phyloP scores from a whole-genome alignment of 2,888 invertebrate genomes.

The Cephus pygmeus region DNA sequence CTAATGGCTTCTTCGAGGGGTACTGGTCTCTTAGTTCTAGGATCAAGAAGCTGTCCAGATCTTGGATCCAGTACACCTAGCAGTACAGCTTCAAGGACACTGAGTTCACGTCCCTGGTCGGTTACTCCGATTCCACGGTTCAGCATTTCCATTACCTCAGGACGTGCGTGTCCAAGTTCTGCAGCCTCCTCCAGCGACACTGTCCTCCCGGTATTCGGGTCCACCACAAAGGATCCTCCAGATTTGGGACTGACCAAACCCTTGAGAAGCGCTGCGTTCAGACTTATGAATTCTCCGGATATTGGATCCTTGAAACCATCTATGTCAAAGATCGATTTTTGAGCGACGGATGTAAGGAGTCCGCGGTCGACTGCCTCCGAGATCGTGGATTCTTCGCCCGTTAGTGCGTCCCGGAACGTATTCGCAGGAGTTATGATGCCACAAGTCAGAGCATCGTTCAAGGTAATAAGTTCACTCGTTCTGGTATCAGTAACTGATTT shows the following conservation, averaged over 20 bases:
- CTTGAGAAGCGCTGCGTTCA: conserved; percentile 83
- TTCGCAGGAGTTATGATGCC: conserved; percentile 82
- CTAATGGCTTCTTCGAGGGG: conserved; percentile 89
- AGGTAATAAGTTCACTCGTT: conserved; percentile 82
- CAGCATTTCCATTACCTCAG: conserved; percentile 89
- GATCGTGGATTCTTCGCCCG: conserved; percentile 79
- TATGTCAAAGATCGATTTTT: conserved; percentile 91
- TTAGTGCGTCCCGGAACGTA: conserved; percentile 78
- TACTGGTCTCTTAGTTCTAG: conserved; percentile 76
- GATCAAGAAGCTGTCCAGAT: conserved; percentile 86
- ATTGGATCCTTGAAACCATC: conserved; percentile 89
- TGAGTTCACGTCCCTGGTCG: conserved; percentile 80
- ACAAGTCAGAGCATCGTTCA: conserved; percentile 85
- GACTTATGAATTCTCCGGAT: conserved; percentile 84
- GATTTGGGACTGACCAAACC: conserved; percentile 81
- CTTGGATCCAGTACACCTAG: conserved; percentile 88
- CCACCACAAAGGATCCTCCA: conserved; percentile 78
- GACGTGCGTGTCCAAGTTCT: conserved; percentile 80
- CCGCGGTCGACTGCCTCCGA: conserved; percentile 91
- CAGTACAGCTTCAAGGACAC: conserved; percentile 89
- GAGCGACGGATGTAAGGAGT: conserved; percentile 86
- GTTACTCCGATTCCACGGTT: conserved; percentile 84
- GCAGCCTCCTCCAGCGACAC: conserved; percentile 85
- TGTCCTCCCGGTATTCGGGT: conserved; percentile 79
- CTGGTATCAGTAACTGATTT: conserved; percentile 87